These are phyloP conservation scores for Pasiphila rectangulata DNA, from an alignment of 2,888 invertebrate genomes.

Conservation along the genomic window DNA sequence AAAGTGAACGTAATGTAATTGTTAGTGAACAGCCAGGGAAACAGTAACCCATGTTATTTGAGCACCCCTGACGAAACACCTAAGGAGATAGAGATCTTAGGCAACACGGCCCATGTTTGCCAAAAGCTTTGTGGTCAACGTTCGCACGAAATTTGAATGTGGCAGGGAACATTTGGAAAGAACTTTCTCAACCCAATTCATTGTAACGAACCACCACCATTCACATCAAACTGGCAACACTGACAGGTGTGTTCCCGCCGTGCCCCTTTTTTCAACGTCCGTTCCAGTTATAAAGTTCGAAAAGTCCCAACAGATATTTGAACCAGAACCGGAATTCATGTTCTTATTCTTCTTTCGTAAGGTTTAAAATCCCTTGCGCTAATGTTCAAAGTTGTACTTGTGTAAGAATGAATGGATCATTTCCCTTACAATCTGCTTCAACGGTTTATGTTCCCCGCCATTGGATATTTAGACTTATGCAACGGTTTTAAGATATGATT, in stretches of 20 bases:
- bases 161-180: constrained; percentile 10
- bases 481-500: constrained; percentile 35
- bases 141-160: constrained; percentile 22
- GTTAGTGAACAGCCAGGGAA: too few species aligned
- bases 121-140: constrained; percentile 7
- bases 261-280: constrained; percentile 80
- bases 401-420: constrained; percentile 77
- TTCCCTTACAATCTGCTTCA: constrained; percentile 75
- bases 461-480: constrained; percentile 48
- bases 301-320: constrained; percentile 39
- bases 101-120: background rate
- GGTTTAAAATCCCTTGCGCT: constrained; percentile 38
- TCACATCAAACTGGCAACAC: constrained; percentile 78
- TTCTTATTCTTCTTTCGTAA: constrained; percentile 7
- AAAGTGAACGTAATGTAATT: too few species aligned
- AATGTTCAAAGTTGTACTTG: constrained; percentile 50
- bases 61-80: too few species aligned
- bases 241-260: constrained; percentile 80
- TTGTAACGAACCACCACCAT: constrained; percentile 64
- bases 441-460: constrained; percentile 59
- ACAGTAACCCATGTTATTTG: too few species aligned
- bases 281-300: constrained; percentile 55
- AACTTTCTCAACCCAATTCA: constrained; percentile 52
- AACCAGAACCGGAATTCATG: constrained; percentile 1
- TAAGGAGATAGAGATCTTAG: background rate